These are phyloP conservation scores for Steinernema khuongi DNA, from an alignment of 1,140 invertebrate species.

Conservation along the genomic window DNA sequence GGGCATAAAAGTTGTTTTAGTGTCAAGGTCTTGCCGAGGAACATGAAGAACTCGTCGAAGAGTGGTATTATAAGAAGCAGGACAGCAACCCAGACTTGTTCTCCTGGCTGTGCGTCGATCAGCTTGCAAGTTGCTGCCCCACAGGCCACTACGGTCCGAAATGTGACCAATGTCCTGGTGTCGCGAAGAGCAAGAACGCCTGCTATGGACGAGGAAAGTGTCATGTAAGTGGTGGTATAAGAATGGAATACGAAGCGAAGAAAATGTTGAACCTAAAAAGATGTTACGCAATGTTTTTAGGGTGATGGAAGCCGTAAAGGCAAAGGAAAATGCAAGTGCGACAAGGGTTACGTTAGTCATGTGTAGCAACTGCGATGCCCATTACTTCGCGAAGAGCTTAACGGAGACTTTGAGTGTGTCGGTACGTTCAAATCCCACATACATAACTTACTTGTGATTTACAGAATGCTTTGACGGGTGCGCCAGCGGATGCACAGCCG, in stretches of 20 bases:
- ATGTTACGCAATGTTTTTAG: no score
- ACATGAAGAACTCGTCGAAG: conserved; percentile 74
- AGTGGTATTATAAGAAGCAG: conserved; percentile 81
- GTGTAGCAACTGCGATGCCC: conserved; percentile 73
- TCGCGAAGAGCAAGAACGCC: conserved; percentile 69
- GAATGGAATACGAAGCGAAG: background rate
- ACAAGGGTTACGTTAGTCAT: conserved; percentile 73
- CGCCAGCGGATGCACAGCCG: conserved; percentile 71
- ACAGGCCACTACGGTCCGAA: conserved; percentile 76
- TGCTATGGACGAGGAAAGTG: conserved; percentile 79
- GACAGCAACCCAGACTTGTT: conserved; percentile 68
- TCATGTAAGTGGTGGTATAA: conserved; percentile 64
- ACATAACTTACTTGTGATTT: conserved; percentile 32
- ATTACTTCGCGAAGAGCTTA: conserved; percentile 70
- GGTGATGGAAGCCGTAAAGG: conserved; percentile 87
- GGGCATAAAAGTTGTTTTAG: no score
- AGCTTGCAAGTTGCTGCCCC: conserved; percentile 77
- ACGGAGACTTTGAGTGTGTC: conserved; percentile 74
- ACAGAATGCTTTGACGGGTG: conserved; percentile 76
- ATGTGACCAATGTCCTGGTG: conserved; percentile 76
- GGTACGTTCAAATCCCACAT: conserved; percentile 34
- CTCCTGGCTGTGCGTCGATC: conserved; percentile 76
- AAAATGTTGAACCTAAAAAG: no score
- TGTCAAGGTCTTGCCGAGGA: conserved; percentile 78
- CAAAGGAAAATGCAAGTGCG: conserved; percentile 81